Evolutionary conservation across 1,140 invertebrate species (phyloP).

Genomic region (Eriocheir sinensis): DNA sequence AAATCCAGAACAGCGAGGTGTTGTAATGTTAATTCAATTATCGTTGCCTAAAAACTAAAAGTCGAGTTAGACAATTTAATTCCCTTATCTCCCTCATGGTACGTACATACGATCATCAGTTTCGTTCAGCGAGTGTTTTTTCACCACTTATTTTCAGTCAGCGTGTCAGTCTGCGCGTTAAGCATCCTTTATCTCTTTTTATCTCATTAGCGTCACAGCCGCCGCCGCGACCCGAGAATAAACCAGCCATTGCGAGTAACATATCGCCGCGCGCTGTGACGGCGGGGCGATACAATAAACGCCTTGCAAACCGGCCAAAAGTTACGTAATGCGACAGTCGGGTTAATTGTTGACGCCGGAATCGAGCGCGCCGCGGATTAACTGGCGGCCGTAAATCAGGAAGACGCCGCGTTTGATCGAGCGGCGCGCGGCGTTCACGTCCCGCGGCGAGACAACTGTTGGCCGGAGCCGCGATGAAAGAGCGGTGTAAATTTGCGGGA

Average conservation of each 20-base stretch:
- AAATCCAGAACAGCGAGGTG: background rate
- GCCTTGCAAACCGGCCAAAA: background rate
- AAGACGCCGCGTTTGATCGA: background rate
- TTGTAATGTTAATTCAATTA: constrained; percentile 11
- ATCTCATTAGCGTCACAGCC: background rate
- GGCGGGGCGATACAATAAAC: background rate
- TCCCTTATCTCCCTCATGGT: background rate
- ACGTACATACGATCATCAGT: background rate
- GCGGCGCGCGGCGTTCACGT: background rate
- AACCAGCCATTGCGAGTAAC: background rate
- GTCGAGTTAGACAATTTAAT: background rate
- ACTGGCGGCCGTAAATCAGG: background rate
- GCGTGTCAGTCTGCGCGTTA: background rate
- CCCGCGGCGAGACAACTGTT: background rate
- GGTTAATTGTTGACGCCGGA: background rate
- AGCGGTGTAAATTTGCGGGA: background rate
- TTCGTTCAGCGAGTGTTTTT: background rate
- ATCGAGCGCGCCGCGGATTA: background rate
- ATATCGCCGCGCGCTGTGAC: background rate
- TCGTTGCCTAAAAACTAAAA: background rate
- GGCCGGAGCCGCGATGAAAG: background rate
- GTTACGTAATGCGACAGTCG: background rate
- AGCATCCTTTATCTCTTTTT: background rate
- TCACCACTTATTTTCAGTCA: background rate
- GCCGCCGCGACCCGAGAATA: background rate